Percentiles rank a stretch among this genome's conserved stretches.
Evolutionary conservation across 2,888 invertebrate genomes (phyloP).

Genomic region (Anodontia alba): DNA sequence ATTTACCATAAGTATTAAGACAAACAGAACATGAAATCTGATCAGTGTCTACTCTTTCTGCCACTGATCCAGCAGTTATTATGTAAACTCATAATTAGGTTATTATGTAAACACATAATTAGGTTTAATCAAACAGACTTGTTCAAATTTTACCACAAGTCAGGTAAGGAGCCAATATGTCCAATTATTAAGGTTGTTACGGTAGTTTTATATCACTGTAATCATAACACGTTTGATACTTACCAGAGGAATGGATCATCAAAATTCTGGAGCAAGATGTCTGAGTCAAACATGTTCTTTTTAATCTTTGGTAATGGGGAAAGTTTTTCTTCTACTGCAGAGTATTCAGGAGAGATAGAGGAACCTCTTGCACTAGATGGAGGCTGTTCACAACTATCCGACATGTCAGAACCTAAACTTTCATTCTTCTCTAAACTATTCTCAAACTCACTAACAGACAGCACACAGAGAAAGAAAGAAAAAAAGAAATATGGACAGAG

Average conservation of each 20-base stretch:
- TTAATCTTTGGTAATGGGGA: neutral
- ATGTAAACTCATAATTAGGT: no score
- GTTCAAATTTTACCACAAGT: no score
- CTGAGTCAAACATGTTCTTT: neutral
- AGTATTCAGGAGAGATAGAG: neutral
- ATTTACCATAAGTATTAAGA: no score
- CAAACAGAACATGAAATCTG: no score
- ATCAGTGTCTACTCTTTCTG: no score
- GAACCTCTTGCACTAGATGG: neutral
- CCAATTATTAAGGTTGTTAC: no score
- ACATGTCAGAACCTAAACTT: neutral
- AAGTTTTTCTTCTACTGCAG: neutral
- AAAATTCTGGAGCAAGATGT: neutral
- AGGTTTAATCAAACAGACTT: no score
- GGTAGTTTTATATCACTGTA: no score
- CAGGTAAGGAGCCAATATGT: no score
- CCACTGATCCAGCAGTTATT: no score
- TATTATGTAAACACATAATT: no score
- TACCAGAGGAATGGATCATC: constrained; percentile 1
- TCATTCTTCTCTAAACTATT: neutral
- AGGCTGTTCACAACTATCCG: neutral
- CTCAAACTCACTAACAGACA: constrained; percentile 13
- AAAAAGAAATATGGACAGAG: neutral
- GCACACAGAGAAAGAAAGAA: neutral
- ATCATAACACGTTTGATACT: no score